These are phyloP conservation scores for Cetonia aurata DNA, from an alignment of 2,888 invertebrate species.

Conservation along the genomic window DNA sequence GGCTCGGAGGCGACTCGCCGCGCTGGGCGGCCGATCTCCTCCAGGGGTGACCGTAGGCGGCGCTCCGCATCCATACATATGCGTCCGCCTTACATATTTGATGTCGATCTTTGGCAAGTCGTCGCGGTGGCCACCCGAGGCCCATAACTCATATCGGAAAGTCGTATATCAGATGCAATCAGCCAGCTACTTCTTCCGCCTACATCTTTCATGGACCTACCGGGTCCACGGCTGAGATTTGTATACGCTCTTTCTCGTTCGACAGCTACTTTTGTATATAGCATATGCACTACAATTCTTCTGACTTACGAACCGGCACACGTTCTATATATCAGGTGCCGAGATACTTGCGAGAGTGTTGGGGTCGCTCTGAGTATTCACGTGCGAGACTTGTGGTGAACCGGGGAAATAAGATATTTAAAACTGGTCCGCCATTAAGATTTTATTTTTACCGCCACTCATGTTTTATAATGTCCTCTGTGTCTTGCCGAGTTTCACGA, in stretches of 20 bases:
- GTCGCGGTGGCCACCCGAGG: slow-evolving; percentile 64
- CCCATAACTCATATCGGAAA: slow-evolving; percentile 66
- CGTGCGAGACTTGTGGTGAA: not conserved
- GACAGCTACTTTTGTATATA: not conserved
- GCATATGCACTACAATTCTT: not conserved
- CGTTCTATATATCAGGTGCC: slow-evolving; percentile 4
- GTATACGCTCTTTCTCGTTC: not conserved
- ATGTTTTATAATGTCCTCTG: slow-evolving; percentile 33
- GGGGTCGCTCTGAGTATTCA: too few species aligned
- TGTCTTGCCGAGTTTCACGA: not conserved
- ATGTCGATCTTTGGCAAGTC: slow-evolving; percentile 65
- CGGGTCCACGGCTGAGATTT: slow-evolving; percentile 12
- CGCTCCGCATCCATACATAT: slow-evolving; percentile 44
- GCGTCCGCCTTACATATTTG: slow-evolving; percentile 62
- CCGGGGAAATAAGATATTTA: slow-evolving; percentile 27
- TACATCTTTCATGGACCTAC: slow-evolving; percentile 56
- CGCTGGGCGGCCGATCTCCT: slow-evolving; percentile 9
- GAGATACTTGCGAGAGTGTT: too few species aligned
- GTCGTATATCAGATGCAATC: slow-evolving; percentile 65
- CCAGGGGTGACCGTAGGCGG: slow-evolving; percentile 24
- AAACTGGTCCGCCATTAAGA: slow-evolving; percentile 28
- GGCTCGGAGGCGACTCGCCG: slow-evolving; percentile 20
- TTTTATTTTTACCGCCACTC: slow-evolving; percentile 37
- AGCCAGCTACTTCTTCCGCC: slow-evolving; percentile 55
- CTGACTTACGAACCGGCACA: slow-evolving; percentile 13